A percentile compares a stretch with the other conserved stretches of the same genome.
These are phyloP conservation scores for Noctilio leporinus DNA, from an alignment of 2,113 vertebrate genomes.

Conservation along the genomic window DNA sequence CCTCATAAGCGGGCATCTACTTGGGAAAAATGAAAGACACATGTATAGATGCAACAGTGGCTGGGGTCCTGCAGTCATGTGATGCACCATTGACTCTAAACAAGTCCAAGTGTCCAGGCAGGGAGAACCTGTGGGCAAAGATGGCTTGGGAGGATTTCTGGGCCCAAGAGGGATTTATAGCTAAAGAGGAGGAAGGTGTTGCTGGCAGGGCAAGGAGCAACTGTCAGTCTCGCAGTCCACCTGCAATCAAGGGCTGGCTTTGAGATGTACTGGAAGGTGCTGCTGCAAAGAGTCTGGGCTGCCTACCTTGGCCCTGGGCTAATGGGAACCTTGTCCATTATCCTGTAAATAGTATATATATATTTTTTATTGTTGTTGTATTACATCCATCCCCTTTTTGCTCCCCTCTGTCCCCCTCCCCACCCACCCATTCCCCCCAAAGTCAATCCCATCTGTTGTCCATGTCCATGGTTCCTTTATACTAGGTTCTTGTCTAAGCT, in stretches of 20 bases:
- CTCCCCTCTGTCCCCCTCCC: too few species aligned
- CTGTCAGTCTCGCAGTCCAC: rapidly evolving
- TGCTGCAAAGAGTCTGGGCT: not conserved
- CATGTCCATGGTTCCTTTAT: too few species aligned
- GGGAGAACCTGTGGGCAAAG: not conserved
- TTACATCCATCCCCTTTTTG: too few species aligned
- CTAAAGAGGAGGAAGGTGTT: not conserved
- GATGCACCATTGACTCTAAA: not conserved
- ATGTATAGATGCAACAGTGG: not conserved
- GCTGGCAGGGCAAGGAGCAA: not conserved
- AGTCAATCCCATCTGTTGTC: too few species aligned
- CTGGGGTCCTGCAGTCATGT: not conserved
- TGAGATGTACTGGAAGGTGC: not conserved
- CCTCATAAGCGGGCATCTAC: not conserved
- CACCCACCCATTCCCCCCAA: too few species aligned
- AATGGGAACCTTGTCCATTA: not conserved
- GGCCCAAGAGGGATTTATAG: not conserved
- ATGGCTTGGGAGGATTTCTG: not conserved
- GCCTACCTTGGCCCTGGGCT: not conserved
- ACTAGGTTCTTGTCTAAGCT: too few species aligned
- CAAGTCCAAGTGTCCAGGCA: not conserved
- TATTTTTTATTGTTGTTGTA: too few species aligned
- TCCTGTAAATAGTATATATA: not conserved
- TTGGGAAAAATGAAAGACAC: not conserved
- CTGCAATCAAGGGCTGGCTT: not conserved